Base-by-base conservation (phyloP, 2,888 invertebrate genomes). In the Geotrupes spiniger region DNA sequence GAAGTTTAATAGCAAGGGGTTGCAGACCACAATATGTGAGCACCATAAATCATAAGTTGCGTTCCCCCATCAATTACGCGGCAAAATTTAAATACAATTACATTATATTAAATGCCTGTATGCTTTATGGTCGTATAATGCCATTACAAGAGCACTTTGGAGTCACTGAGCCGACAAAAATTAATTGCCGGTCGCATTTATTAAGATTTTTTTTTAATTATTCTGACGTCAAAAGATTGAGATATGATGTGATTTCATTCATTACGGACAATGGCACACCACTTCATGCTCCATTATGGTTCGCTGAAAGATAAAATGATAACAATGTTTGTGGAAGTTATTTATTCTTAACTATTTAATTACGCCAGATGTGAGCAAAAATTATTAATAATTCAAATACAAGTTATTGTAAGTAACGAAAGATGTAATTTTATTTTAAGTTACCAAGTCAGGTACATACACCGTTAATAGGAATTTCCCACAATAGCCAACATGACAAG, bases 151-250 rank as follows among this genome's bases (percentile, higher is more conserved):
- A 39, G 49, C 58, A 38, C 57, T 58, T 50, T 21, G 46, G 44
- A 50, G 38, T 43, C 58, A 51, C 46, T 53, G 52, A 50, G 42
- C 53, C 54, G 56, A 48, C 54, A 58, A 58, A 58, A 55, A 58
- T 58, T 58, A 58, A 58, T 58, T 58, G 57, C 53, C 52, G 52
- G 42, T 49, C 46, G 51, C 57, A 55, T 49, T 55, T 49, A 54
- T 56, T 56, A 54, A 54, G 44, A 44, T 52, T 53, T 54, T 21
- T n/a, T 51, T 49, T 44, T 53, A 53, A 53, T 53, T 53, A 53
- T 49, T 44, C 36, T 31, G 27, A 44, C 33, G 33, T 33, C 33
- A 33, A 15, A 33, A 33, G 33, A 33, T 33, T 15, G 33, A 33
- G 33, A 33, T 33, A 33, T 15, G 33, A 29, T 29, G 29, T 29